Evolutionary conservation across 2,113 vertebrate species (phyloP).

Genomic region (Anhinga rufa): DNA sequence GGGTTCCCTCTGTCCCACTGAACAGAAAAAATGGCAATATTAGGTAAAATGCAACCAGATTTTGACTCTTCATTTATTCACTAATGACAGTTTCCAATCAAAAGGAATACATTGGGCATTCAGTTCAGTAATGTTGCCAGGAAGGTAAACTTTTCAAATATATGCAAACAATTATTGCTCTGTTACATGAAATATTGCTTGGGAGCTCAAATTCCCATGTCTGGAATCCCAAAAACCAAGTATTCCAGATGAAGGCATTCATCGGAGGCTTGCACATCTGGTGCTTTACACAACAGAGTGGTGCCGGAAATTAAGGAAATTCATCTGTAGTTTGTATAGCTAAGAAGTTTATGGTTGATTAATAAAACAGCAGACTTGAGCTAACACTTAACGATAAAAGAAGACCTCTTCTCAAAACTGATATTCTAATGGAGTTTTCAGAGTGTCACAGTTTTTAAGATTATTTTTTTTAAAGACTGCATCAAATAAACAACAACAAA

Average conservation of each 20-base stretch:
- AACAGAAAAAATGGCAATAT: not conserved
- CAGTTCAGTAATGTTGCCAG: constrained; percentile 14
- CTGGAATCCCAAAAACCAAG: constrained; percentile 29
- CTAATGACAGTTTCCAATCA: constrained; percentile 40
- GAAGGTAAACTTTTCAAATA: constrained; percentile 48
- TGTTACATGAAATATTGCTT: constrained; percentile 43
- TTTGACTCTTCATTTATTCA: constrained; percentile 22
- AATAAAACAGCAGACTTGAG: constrained; percentile 5
- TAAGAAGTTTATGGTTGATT: constrained; percentile 18
- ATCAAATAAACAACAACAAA: not conserved
- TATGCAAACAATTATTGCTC: constrained; percentile 23
- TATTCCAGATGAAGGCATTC: constrained; percentile 30
- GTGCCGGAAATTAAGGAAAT: constrained; percentile 24
- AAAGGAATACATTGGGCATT: constrained; percentile 23
- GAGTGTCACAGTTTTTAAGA: not conserved
- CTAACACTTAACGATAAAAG: not conserved
- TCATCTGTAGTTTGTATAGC: constrained; percentile 12
- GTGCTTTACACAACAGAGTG: not conserved
- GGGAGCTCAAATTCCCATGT: constrained; percentile 27
- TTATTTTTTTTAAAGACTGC: not conserved
- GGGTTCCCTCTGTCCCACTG: not conserved
- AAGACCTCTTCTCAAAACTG: not conserved
- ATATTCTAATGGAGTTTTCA: not conserved
- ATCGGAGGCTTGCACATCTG: constrained; percentile 16
- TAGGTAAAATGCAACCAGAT: not conserved